Conservation (phyloP, 1,140 invertebrate species). For the Drosophila burlai region DNA sequence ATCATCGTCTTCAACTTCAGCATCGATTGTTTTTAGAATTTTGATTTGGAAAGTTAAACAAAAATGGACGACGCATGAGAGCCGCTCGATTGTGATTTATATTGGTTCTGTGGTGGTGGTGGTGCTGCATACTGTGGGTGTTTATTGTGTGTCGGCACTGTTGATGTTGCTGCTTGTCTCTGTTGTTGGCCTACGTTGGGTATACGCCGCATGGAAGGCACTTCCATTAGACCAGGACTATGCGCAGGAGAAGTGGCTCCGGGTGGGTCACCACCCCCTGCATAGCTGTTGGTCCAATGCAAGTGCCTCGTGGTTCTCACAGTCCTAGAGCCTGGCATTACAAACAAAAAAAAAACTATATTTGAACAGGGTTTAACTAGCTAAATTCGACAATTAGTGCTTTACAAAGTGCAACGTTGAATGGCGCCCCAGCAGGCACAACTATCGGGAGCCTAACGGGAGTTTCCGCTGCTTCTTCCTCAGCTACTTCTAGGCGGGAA, state of each 20-base stretch:
- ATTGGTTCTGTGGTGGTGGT: conserved; percentile 22
- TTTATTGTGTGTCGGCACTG: conserved; percentile 22
- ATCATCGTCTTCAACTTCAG: conserved; percentile 50
- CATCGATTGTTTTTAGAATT: conserved; percentile 44
- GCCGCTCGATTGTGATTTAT: conserved; percentile 47
- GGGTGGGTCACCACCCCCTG: not conserved
- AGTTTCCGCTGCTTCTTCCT: not conserved
- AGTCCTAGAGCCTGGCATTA: conserved; percentile 66
- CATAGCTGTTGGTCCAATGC: conserved; percentile 57
- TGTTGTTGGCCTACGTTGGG: conserved; percentile 53
- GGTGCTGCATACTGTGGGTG: conserved; percentile 21
- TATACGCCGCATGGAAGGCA: conserved; percentile 66
- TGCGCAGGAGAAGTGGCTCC: conserved; percentile 10
- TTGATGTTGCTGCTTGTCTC: conserved; percentile 37
- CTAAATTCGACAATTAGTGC: conserved; percentile 17
- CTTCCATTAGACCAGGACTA: conserved; percentile 60
- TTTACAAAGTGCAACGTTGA: conserved; percentile 38
- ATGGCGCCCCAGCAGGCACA: conserved; percentile 18
- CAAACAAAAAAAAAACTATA: conserved; percentile 2
- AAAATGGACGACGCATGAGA: conserved; percentile 61
- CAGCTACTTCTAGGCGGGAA: conserved; percentile 9
- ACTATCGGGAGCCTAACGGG: conserved; percentile 27
- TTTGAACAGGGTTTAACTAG: conserved; percentile 15
- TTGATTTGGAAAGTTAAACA: conserved; percentile 59
- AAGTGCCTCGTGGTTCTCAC: conserved; percentile 58